phyloP scores from a whole-genome alignment of 2,797 vertebrate species.

The Xenopus petersii region DNA sequence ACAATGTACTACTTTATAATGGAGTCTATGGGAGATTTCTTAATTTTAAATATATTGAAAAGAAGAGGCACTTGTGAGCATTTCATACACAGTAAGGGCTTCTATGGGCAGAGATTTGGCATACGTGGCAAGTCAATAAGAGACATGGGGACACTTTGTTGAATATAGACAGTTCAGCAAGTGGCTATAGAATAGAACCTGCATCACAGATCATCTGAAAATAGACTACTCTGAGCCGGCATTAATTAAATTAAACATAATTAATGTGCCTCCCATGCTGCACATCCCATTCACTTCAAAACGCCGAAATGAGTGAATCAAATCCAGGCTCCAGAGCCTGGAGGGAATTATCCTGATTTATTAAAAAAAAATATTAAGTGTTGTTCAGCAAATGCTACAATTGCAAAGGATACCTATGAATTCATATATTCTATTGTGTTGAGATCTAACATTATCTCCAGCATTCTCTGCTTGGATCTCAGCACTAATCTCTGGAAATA shows the following conservation, averaged over 20 bases:
- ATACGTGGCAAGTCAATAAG: slow-evolving; percentile 11
- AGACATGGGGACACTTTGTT: slow-evolving; percentile 5
- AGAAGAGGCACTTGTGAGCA: background rate
- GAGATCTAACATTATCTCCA: too few relatives aligned
- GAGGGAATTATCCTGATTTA: background rate
- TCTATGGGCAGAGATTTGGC: background rate
- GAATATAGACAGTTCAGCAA: slow-evolving; percentile 21
- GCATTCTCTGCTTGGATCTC: too few relatives aligned
- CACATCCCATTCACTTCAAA: slow-evolving; percentile 17
- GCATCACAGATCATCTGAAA: slow-evolving; percentile 38
- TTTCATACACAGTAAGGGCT: background rate
- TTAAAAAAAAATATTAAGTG: background rate
- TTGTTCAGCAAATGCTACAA: too few relatives aligned
- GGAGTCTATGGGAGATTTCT: background rate
- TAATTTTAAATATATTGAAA: background rate
- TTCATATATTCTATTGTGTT: too few relatives aligned
- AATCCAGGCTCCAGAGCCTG: background rate
- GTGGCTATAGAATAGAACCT: slow-evolving; percentile 21
- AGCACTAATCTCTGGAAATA: too few relatives aligned
- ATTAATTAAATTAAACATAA: slow-evolving; percentile 37
- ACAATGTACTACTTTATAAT: too few relatives aligned
- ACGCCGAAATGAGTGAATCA: slow-evolving; percentile 10
- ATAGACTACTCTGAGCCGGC: slow-evolving; percentile 33
- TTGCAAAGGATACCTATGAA: too few relatives aligned
- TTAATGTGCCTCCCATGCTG: slow-evolving; percentile 23